These are phyloP conservation scores for Buceros bicornis DNA, from an alignment of 2,797 vertebrate species.

Conservation along the genomic window DNA sequence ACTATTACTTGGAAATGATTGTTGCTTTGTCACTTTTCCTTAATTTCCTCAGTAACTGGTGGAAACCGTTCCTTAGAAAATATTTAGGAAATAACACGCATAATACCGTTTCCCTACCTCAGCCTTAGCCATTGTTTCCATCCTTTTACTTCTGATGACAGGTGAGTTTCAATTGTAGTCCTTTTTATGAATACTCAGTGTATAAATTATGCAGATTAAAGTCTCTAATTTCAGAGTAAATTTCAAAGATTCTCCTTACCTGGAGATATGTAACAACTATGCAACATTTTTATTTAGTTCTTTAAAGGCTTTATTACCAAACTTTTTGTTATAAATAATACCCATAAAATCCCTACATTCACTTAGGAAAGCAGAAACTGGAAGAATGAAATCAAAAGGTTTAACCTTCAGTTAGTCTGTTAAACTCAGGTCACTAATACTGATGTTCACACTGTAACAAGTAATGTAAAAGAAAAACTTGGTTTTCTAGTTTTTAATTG, in stretches of 20 bases:
- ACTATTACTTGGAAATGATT: conserved; percentile 57
- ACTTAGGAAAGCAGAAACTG: neutral
- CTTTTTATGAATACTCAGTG: conserved; percentile 33
- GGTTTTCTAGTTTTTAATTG: neutral
- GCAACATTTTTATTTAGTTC: neutral
- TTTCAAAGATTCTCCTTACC: conserved; percentile 21
- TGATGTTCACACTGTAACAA: neutral
- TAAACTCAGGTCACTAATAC: neutral
- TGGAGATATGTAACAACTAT: neutral
- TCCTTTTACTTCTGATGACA: conserved; percentile 55
- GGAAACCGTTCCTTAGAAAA: conserved; percentile 23
- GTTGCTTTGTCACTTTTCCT: conserved; percentile 64
- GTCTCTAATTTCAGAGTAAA: conserved; percentile 55
- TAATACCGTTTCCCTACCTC: conserved; percentile 40
- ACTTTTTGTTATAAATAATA: conserved; percentile 13
- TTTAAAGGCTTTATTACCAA: conserved; percentile 34
- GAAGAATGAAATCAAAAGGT: neutral
- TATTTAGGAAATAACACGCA: conserved; percentile 69
- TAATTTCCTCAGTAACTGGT: conserved; percentile 71
- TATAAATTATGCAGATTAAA: conserved; percentile 61
- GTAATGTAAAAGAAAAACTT: neutral
- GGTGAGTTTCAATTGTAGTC: conserved; percentile 52
- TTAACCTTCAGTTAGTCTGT: conserved; percentile 2
- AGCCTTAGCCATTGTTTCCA: conserved; percentile 39
- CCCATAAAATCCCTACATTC: neutral